Base-by-base conservation (phyloP, 2,113 vertebrate genomes). In the Toxotes chatareus region DNA sequence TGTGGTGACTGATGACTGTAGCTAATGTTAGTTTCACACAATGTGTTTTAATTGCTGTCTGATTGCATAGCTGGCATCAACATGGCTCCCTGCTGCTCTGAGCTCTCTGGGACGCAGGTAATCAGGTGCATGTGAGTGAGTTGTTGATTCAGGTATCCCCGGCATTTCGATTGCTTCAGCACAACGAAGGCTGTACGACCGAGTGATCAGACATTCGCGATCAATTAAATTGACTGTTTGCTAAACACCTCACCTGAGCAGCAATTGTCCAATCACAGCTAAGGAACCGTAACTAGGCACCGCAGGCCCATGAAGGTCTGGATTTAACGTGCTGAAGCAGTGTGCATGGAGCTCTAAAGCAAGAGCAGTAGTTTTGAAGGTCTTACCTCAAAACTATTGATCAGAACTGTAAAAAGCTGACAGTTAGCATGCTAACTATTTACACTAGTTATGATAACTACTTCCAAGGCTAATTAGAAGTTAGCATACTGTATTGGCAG, bases 11-110 rank as follows among this genome's bases (percentile, higher is more conserved):
- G 89, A 88, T 89, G 82, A 86, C 65, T 40, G 65, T 21, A 16
- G 61, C 81, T 68, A 67, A 87, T 83, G 83, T 78, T 73, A 46
- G 60, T 36, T 56, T 81, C 71, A 76, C 36, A 79, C 38, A 32
- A 34, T 80, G 72, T 74, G n/a, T 86, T 88, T 91, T 87, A 92
- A 91, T 91, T 86, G 81, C 71, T 21, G 61, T 70, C 67, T 90
- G 92, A 90, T 89, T 92, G 84, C 82, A 32, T 62, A 10, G 85
- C 63, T 59, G 70, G 55, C 51, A 49, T 84, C 73, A 79, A 67
- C 42, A 36, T 32, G 68, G 70, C 23, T 17, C 67, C 77, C 76
- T 8, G 49, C 77, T 73, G 88, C 38, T 61, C 21, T 1, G 3
- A 57, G 69, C 80, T 13, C 82, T 77, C 55, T 76, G 51, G 57